phyloP scores from a whole-genome alignment of 2,888 invertebrate species.

The Seira ritae region DNA sequence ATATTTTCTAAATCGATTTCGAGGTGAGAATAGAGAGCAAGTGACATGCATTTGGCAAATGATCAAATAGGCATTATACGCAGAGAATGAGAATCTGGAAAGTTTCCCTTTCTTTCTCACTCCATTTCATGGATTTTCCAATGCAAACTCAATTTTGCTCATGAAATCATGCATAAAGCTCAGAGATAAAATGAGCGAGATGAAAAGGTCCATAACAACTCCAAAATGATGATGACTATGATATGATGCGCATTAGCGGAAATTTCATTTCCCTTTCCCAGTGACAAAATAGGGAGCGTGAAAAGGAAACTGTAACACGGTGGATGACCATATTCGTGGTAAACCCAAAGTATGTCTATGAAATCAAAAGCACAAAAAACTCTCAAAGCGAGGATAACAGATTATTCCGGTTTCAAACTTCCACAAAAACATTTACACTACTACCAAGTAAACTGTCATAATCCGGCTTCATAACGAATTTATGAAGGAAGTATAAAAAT shows the following conservation, averaged over 20 bases:
- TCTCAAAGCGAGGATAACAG: too few species aligned
- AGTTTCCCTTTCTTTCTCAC: neutral
- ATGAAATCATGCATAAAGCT: neutral
- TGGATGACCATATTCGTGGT: neutral
- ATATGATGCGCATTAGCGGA: neutral
- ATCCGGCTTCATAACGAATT: too few species aligned
- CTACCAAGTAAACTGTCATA: too few species aligned
- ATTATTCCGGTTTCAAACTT: too few species aligned
- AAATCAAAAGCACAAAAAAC: too few species aligned
- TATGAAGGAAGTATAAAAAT: too few species aligned
- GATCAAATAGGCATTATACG: slow-evolving; percentile 4
- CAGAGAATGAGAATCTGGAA: neutral
- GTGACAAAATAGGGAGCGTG: neutral
- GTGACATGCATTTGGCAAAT: slow-evolving; percentile 5
- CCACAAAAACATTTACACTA: too few species aligned
- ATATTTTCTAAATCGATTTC: slow-evolving; percentile 1
- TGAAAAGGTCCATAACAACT: neutral
- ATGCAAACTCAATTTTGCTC: slow-evolving; percentile 3
- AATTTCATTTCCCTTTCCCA: slow-evolving; percentile 1
- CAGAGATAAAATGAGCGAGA: neutral
- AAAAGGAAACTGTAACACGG: neutral
- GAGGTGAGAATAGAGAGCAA: neutral
- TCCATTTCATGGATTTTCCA: neutral
- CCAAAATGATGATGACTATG: neutral
- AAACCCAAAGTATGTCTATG: too few species aligned